These are phyloP conservation scores for Mustela lutreola DNA, from an alignment of 2,113 vertebrate species.

Conservation along the genomic window DNA sequence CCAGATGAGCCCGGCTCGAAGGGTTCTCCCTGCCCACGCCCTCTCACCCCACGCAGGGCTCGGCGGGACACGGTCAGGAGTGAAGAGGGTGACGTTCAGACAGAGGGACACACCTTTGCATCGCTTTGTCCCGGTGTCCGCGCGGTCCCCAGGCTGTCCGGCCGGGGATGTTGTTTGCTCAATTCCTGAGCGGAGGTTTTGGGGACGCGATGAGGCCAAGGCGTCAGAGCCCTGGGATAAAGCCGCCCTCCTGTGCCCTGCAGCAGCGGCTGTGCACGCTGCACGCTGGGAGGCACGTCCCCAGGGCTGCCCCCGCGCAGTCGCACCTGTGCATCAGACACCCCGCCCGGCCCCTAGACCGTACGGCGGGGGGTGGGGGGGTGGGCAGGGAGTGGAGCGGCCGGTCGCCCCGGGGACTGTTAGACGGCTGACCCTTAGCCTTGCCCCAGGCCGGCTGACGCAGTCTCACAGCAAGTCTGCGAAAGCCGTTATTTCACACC, in stretches of 20 bases:
- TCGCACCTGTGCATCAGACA: rapidly evolving
- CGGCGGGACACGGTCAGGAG: background rate
- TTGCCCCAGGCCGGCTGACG: background rate
- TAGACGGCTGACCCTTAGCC: rapidly evolving
- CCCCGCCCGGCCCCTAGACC: background rate
- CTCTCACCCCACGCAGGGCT: background rate
- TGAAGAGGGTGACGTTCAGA: background rate
- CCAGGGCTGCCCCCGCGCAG: background rate
- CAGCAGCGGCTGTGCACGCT: too few species aligned
- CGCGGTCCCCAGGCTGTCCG: background rate
- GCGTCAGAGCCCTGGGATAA: background rate
- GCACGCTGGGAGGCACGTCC: background rate
- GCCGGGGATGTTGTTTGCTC: background rate
- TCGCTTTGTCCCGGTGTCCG: background rate
- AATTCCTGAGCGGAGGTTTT: background rate
- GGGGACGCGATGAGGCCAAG: background rate
- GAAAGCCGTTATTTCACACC: background rate
- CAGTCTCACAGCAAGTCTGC: background rate
- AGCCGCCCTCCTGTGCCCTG: background rate
- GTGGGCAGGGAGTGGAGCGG: background rate
- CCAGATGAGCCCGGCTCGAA: background rate
- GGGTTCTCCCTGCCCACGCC: too few species aligned
- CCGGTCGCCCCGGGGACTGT: background rate
- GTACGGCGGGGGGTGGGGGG: background rate
- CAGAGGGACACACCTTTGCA: rapidly evolving